phyloP scores from a whole-genome alignment of 2,113 vertebrate genomes.

The Dipodomys merriami region DNA sequence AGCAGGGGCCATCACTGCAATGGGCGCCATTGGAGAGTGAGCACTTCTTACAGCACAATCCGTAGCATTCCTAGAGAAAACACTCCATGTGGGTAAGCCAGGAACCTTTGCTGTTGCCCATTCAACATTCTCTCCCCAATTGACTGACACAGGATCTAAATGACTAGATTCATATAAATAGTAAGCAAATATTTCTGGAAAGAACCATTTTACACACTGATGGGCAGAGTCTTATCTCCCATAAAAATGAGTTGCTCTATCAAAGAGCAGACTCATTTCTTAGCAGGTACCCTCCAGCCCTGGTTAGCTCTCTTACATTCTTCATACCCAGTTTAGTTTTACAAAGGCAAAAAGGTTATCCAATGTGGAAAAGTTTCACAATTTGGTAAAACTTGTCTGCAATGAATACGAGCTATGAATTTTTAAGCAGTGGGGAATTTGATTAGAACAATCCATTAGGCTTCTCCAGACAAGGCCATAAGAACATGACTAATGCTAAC shows the following conservation, averaged over 20 bases:
- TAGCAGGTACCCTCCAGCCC: background rate
- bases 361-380: background rate
- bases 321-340: constrained; percentile 2
- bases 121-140: background rate
- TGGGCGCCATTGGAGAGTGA: constrained; percentile 97
- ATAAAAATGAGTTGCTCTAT: background rate
- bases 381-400: constrained; percentile 23
- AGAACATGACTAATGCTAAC: constrained; percentile 11
- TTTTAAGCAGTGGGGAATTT: constrained; percentile 46
- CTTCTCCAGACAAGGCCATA: constrained; percentile 15
- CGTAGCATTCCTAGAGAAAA: constrained; percentile 93
- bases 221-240: background rate
- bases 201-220: background rate
- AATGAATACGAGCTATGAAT: constrained; percentile 6
- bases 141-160: background rate
- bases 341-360: constrained; percentile 44
- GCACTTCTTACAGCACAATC: constrained; percentile 98
- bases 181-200: background rate
- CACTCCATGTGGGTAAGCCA: background rate
- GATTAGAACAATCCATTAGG: constrained; percentile 54
- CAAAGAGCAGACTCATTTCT: background rate
- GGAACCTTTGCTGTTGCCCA: background rate
- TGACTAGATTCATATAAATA: background rate
- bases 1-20: constrained; percentile 97
- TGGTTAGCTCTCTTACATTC: background rate